Conservation (phyloP, 2,797 vertebrate species). For the Argyrosomus regius region DNA sequence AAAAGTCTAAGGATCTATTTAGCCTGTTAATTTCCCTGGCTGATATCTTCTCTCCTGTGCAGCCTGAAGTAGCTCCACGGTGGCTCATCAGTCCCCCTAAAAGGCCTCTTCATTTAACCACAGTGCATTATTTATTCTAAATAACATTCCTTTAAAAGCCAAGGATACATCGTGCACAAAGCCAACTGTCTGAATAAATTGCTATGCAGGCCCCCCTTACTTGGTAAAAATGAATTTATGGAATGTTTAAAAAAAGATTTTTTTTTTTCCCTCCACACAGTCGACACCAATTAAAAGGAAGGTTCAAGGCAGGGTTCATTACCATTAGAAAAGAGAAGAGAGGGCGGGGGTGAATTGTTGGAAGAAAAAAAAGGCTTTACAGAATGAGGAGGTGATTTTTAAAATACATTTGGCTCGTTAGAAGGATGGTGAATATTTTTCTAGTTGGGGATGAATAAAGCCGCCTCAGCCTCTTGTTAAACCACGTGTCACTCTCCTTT, state of each 20-base stretch:
- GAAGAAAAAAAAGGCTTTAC: constrained; percentile 46
- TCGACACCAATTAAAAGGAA: constrained; percentile 80
- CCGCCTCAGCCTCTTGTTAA: constrained; percentile 50
- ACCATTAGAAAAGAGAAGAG: constrained; percentile 58
- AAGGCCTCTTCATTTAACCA: constrained; percentile 77
- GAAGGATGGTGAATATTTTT: constrained; percentile 48
- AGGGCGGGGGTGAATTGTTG: constrained; percentile 16
- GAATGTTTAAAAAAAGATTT: constrained; percentile 60
- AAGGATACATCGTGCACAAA: constrained; percentile 70
- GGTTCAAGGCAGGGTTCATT: constrained; percentile 76
- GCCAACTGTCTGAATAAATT: constrained; percentile 79
- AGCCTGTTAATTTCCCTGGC: constrained; percentile 81
- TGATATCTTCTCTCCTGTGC: constrained; percentile 66
- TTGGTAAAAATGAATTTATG: constrained; percentile 80
- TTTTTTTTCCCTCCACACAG: constrained; percentile 28
- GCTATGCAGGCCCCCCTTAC: constrained; percentile 68
- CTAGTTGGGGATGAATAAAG: constrained; percentile 49
- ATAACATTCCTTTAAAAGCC: constrained; percentile 76
- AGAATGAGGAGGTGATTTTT: constrained; percentile 63
- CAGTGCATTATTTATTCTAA: constrained; percentile 83
- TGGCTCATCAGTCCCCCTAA: constrained; percentile 78
- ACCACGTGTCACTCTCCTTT: constrained; percentile 32
- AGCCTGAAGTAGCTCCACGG: constrained; percentile 67
- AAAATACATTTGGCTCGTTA: constrained; percentile 65
- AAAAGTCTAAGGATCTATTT: constrained; percentile 76